phyloP scores from a whole-genome alignment of 2,797 vertebrate species.

The Thaleichthys pacificus region DNA sequence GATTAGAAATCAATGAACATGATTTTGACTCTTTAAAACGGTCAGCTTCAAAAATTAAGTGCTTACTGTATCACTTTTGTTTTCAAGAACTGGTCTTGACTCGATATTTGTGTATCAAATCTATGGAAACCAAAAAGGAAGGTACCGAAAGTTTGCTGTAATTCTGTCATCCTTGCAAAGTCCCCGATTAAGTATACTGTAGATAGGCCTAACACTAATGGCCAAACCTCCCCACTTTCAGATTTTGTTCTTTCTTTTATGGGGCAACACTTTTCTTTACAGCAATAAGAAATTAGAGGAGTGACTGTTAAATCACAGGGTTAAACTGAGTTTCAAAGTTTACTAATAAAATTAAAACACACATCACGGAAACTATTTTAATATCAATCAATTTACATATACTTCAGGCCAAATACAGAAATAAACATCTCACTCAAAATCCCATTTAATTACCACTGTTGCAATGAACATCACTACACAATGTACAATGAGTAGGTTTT shows the following conservation, averaged over 20 bases:
- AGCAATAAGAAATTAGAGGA: too few relatives aligned
- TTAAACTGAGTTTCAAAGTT: too few relatives aligned
- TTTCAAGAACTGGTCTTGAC: conserved; percentile 44
- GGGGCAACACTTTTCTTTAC: too few relatives aligned
- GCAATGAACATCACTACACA: conserved; percentile 47
- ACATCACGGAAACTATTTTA: conserved; percentile 51
- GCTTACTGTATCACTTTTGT: conserved; percentile 41
- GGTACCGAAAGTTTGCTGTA: conserved; percentile 13
- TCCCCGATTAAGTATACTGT: too few relatives aligned
- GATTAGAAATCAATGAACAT: background rate
- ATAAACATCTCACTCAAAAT: conserved; percentile 37
- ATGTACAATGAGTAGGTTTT: conserved; percentile 35
- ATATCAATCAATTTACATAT: conserved; percentile 52
- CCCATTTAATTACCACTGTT: conserved; percentile 36
- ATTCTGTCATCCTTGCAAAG: conserved; percentile 6
- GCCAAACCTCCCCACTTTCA: too few relatives aligned
- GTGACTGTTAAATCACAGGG: too few relatives aligned
- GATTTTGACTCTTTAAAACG: background rate
- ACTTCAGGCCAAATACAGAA: conserved; percentile 30
- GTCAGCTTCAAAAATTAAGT: background rate
- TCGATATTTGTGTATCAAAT: conserved; percentile 3
- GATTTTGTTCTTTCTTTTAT: too few relatives aligned
- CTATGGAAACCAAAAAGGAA: conserved; percentile 27
- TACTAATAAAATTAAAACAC: background rate
- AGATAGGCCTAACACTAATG: too few relatives aligned